Evolutionary conservation across 2,797 vertebrate species (phyloP), one percentile per base, ranked within the genome.

Genomic region (Galagoides demidoff): DNA sequence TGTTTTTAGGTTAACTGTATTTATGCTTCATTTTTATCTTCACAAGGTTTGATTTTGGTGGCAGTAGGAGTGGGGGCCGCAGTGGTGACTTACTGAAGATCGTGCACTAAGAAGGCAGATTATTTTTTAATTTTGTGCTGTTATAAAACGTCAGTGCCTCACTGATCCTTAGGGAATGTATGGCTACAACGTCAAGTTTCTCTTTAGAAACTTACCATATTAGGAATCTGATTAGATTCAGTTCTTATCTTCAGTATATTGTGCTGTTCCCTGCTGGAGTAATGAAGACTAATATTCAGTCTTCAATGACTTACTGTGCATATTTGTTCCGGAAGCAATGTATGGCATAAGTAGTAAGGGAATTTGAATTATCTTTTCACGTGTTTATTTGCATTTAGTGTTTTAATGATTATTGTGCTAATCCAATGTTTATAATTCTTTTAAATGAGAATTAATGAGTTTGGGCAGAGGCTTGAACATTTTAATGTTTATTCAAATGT

Each of bases 141-240:
- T 93, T 45, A 97, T 78, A 64, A 7, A 45, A 96, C 45, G 93
- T 55, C 84, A 97, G 3, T 59, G 90, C 87, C 92, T 97, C 12
- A 73, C 5, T 61, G 92, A 70, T 97, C 96, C 70, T 79, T 92
- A 93, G 78, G 88, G 86, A 85, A 90, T 93, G 87, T 85, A 94
- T 85, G 87, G 52, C 95, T 94, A 57, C 31, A 91, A 90, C 7
- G 37, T 89, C 95, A 94, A 61, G 29, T 96, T 96, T 45, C 37
- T 95, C 49, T 90, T 95, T 93, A 92, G 34, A 97, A 97, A 96
- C 96, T 97, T 96, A 94, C 97, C 92, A 92, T 86, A 87, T 94
- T 94, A 39, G 95, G 90, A 59, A 68, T 85, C 84, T 97, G 64
- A 95, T 97, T 96, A 94, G 7, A 96, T 64, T 97, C 49, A 66